phyloP scores from a whole-genome alignment of 2,888 invertebrate genomes.

The Euclidia mi region DNA sequence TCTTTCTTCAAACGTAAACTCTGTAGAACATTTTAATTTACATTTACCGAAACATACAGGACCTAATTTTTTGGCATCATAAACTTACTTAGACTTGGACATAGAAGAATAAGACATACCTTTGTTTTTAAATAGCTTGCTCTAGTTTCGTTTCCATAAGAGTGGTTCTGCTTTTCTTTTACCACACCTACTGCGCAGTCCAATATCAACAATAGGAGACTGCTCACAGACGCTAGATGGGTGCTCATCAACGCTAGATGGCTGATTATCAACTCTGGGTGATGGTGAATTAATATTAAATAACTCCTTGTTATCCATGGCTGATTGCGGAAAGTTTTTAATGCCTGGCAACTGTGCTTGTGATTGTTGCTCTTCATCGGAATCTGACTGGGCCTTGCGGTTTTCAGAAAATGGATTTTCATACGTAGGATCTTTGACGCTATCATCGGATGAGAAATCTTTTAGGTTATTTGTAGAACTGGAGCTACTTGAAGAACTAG shows the following conservation, averaged over 20 bases:
- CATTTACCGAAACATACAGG: too few relatives aligned
- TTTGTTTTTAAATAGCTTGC: neutral
- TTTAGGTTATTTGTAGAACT: neutral
- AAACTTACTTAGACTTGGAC: too few relatives aligned
- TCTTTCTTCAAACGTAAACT: too few relatives aligned
- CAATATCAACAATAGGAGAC: slow-evolving; percentile 11
- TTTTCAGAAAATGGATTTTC: slow-evolving; percentile 20
- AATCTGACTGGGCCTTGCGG: slow-evolving; percentile 28
- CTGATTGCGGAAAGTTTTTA: slow-evolving; percentile 14
- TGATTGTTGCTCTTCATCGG: slow-evolving; percentile 26
- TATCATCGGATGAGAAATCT: slow-evolving; percentile 27
- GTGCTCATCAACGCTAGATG: slow-evolving; percentile 9
- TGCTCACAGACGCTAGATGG: slow-evolving; percentile 10
- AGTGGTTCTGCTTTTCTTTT: slow-evolving; percentile 12
- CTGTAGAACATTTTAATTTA: too few relatives aligned
- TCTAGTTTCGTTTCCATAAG: slow-evolving; percentile 9
- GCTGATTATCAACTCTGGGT: slow-evolving; percentile 14
- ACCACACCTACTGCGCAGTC: slow-evolving; percentile 6
- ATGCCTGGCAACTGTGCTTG: slow-evolving; percentile 17
- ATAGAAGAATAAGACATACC: neutral
- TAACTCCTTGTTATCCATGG: slow-evolving; percentile 19
- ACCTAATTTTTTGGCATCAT: too few relatives aligned
- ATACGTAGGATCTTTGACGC: slow-evolving; percentile 15
- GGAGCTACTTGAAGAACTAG: slow-evolving; percentile 19
- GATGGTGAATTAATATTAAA: slow-evolving; percentile 18